Conservation (phyloP, 35 echinoderm and acorn worm genomes). For the Ophioderma brevispina region DNA sequence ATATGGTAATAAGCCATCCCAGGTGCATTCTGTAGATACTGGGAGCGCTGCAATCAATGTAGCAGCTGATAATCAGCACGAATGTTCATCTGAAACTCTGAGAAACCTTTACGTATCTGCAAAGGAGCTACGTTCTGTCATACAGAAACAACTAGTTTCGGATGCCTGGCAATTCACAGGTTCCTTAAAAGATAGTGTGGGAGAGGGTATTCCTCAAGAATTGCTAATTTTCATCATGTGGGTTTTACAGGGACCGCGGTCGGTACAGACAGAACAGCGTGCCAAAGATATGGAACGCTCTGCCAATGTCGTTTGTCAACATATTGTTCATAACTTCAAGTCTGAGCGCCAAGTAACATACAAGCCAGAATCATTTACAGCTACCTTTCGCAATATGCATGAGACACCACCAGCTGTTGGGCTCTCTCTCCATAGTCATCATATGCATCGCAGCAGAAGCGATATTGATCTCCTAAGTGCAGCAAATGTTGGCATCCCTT, state of each 20-base stretch:
- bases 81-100: too few relatives aligned
- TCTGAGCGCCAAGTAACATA: not conserved
- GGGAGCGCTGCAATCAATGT: too few relatives aligned
- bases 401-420: not conserved
- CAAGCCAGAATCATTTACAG: not conserved
- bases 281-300: not conserved
- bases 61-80: too few relatives aligned
- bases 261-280: not conserved
- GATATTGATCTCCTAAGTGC: not conserved
- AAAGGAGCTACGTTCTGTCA: too few relatives aligned
- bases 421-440: not conserved
- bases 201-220: not conserved
- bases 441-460: not conserved
- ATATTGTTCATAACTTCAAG: not conserved
- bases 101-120: too few relatives aligned
- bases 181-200: not conserved
- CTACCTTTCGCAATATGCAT: not conserved
- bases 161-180: too few relatives aligned
- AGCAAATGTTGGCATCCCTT: slow-evolving; percentile 21
- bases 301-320: not conserved
- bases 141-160: too few relatives aligned
- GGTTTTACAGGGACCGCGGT: not conserved
- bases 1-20: too few relatives aligned
- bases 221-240: not conserved
- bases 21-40: too few relatives aligned